Conservation (phyloP, 2,888 invertebrate species). For the Corbicula japonica region DNA sequence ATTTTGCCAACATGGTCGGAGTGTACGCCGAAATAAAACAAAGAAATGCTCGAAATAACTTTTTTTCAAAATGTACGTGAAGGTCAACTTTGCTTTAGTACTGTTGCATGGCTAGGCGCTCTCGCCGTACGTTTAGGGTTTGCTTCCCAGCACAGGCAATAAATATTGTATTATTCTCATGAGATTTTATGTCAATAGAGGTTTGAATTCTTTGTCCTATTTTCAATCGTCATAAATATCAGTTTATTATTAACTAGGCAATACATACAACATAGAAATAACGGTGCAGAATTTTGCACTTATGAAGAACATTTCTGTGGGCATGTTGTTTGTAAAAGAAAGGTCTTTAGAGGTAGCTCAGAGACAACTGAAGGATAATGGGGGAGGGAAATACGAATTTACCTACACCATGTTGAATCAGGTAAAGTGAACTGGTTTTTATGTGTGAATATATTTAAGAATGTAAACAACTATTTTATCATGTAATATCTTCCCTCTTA, state of each 20-base stretch:
- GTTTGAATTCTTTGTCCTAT: conserved; percentile 1
- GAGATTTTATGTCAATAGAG: background rate
- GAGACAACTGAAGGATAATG: background rate
- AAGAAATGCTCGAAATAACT: no score
- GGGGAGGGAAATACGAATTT: conserved; percentile 5
- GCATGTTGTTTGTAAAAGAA: background rate
- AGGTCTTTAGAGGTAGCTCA: background rate
- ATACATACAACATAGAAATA: conserved; percentile 3
- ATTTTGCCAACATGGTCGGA: no score
- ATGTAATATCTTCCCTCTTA: background rate
- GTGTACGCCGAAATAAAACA: no score
- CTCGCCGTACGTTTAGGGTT: background rate
- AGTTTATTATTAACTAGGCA: no score
- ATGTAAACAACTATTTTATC: background rate
- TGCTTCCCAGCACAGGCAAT: no score
- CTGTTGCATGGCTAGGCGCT: background rate
- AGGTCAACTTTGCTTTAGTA: background rate
- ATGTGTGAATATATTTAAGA: background rate
- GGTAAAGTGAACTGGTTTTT: background rate
- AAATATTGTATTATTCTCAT: background rate
- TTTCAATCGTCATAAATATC: no score
- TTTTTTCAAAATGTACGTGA: no score
- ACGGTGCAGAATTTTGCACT: conserved; percentile 3
- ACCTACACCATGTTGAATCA: conserved; percentile 1
- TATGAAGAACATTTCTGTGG: background rate